These are phyloP conservation scores for Perizoma affinitatum DNA, from an alignment of 2,888 invertebrate species.

Conservation along the genomic window DNA sequence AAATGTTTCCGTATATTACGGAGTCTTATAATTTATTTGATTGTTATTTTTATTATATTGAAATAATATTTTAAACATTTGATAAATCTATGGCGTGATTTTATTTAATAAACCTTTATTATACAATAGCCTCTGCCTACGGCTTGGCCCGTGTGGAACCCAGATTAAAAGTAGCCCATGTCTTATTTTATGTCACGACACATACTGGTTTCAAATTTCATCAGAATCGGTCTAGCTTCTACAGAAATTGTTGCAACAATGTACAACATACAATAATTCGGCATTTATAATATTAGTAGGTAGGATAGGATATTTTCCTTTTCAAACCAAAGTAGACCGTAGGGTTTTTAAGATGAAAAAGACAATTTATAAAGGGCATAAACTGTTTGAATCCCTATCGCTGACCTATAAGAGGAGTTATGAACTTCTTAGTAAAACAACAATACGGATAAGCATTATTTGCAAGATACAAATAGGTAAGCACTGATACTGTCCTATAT, in stretches of 20 bases:
- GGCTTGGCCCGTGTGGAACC: too few species aligned
- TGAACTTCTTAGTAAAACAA: conserved; percentile 8
- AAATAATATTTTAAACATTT: conserved; percentile 49
- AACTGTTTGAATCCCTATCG: conserved; percentile 4
- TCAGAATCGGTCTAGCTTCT: background rate
- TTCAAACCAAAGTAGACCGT: too few species aligned
- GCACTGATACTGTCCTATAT: conserved; percentile 1
- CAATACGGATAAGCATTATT: conserved; percentile 1
- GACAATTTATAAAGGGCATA: background rate
- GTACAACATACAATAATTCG: too few species aligned
- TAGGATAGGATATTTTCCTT: too few species aligned
- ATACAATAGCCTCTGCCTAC: background rate
- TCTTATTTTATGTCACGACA: too few species aligned
- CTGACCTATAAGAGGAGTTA: conserved; percentile 7
- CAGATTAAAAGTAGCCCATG: too few species aligned
- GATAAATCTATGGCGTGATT: conserved; percentile 36
- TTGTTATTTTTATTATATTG: conserved; percentile 65
- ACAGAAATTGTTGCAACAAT: too few species aligned
- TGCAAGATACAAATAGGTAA: conserved; percentile 3
- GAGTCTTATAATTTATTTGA: conserved; percentile 67
- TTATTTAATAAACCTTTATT: conserved; percentile 27
- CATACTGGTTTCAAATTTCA: too few species aligned
- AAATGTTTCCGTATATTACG: conserved; percentile 76
- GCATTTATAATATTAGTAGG: too few species aligned
- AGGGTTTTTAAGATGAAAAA: too few species aligned